Evolutionary conservation across 2,113 vertebrate species (phyloP), one percentile per base, ranked within the genome.

Genomic region (Ptilorrhoa leucosticta): DNA sequence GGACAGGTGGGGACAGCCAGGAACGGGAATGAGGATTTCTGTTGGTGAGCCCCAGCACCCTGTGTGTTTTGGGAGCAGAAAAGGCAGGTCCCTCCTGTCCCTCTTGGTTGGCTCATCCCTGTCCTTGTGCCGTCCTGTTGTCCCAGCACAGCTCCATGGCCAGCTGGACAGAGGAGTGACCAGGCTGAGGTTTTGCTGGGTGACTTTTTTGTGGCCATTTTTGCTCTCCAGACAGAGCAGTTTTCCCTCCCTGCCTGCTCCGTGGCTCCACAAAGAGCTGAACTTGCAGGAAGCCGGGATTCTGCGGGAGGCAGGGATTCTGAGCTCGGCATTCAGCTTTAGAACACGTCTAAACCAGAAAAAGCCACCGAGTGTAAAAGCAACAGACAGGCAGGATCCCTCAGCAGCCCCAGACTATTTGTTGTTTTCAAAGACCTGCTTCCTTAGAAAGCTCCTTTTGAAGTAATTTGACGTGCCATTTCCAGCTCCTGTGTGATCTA

Each of bases 371-470:
- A 82, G 65, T 75, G 90, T 96, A 56, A 93, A 91, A 95, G 88
- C 82, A 56, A 53, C 15, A 94, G 94, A 90, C 94, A 96, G 58
- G 68, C 37, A 73, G 69, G 71, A 92, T 95, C 80, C 89, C 91
- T 78, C 76, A 89, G 94, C 91, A 90, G 83, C 80, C 68, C 56
- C 83, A 83, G 93, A 77, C 89, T 83, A 92, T 96, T 96, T 94
- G 91, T 92, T 97, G 83, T 96, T 94, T 94, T 97, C 95, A 94
- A 95, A 96, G 94, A 88, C 60, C 89, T 96, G 89, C 72, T 94
- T 95, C 94, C 89, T 95, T 83, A 94, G 88, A 93, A 95, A 95
- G 83, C 76, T 85, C 23, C 92, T 92, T 96, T 94, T 94, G 96
- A 96, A 96, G 93, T 92, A 77, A 86, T 95, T 95, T 93, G 95